Evolutionary conservation across 2,113 vertebrate species (phyloP), one percentile per base, ranked within the genome.

Genomic region (Lamprologus ornatipinnis): DNA sequence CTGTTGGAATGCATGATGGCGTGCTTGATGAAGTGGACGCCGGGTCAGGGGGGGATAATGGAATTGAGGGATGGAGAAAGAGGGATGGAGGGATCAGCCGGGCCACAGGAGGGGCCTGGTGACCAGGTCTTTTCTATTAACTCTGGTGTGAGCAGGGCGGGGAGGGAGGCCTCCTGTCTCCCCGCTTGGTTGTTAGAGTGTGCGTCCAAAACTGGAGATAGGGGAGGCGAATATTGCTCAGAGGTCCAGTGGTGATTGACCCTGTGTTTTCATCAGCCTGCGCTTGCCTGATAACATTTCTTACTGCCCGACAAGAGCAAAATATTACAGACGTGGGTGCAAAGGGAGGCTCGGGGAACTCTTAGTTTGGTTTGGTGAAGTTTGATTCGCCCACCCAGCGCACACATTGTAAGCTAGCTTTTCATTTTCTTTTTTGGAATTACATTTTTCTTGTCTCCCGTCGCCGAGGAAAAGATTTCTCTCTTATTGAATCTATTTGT

Each of bases 41-140:
- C n/a, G 21, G 94, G 94, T 95, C 93, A 85, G 85, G 42, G 55
- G 33, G 85, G 94, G 92, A 90, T 95, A 96, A 96, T 96, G 93
- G 94, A 95, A 95, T 84, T 86, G 88, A 92, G 89, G 89, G 88
- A 91, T 88, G 79, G 86, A 82, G 81, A 49, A 78, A 79, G 87
- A 86, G 84, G 80, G 49, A 81, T 84, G 60, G 83, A 85, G 51
- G 90, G 86, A 91, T 93, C 92, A 85, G 92, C 51, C 80, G 63
- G 88, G 87, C 85, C 85, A 54, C 91, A 81, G 81, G 90, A 85
- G 92, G 81, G 85, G 92, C 86, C 88, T 68, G 87, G 93, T 87
- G 93, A 94, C 91, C 92, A 89, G 94, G 95, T 93, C 92, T 93
- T 96, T 96, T 95, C 96, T 95, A 95, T 96, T 96, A 96, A 95